These are phyloP conservation scores for Mystacornis crossleyi DNA, from an alignment of 2,113 vertebrate species.

Conservation along the genomic window DNA sequence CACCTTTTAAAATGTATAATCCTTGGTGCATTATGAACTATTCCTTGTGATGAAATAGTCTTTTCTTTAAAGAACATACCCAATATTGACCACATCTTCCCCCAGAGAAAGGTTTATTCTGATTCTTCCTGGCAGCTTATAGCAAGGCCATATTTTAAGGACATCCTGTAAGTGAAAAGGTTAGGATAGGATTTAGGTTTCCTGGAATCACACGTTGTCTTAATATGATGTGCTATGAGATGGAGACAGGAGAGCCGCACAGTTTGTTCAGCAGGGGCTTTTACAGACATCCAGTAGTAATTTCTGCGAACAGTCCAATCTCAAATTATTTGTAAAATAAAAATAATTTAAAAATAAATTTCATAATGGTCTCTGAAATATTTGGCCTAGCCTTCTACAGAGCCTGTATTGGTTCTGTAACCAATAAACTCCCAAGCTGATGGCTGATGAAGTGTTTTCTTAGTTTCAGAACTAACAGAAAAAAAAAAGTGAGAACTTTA, in stretches of 20 bases:
- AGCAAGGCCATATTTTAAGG: background rate
- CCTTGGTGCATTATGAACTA: background rate
- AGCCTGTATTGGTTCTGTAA: background rate
- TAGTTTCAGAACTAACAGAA: background rate
- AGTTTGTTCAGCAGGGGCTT: background rate
- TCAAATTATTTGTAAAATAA: background rate
- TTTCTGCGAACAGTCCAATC: background rate
- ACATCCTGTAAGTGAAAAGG: background rate
- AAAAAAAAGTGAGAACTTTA: background rate
- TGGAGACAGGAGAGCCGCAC: background rate
- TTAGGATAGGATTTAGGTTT: background rate
- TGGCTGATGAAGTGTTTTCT: background rate
- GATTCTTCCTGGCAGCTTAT: background rate
- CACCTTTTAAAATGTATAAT: background rate
- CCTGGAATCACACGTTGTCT: background rate
- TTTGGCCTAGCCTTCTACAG: background rate
- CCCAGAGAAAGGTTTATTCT: background rate
- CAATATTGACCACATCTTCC: background rate
- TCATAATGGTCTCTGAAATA: background rate
- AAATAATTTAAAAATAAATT: no score
- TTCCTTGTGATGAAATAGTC: background rate
- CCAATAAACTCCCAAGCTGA: background rate
- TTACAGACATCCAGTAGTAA: background rate
- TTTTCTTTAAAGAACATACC: background rate
- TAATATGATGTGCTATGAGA: background rate